These are phyloP conservation scores for Suillia variegata DNA, from an alignment of 2,888 invertebrate genomes.

Conservation along the genomic window DNA sequence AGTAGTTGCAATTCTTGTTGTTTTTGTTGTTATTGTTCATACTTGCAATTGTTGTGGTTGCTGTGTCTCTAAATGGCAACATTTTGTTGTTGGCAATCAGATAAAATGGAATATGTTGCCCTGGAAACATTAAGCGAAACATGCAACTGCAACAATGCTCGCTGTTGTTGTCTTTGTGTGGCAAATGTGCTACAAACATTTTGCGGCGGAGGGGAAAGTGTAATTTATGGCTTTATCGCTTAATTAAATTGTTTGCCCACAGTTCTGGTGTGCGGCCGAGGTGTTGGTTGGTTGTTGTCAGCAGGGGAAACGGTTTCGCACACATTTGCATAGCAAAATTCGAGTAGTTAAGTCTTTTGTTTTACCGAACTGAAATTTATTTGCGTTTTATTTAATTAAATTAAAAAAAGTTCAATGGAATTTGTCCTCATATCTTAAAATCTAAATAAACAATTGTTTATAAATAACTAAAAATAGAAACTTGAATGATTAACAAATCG, in stretches of 20 bases:
- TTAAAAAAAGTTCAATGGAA: no score
- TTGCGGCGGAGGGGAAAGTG: background rate
- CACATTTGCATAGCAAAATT: no score
- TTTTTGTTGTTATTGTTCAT: constrained; percentile 11
- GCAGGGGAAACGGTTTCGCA: no score
- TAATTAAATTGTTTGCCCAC: constrained; percentile 1
- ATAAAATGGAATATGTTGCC: background rate
- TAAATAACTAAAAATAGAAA: no score
- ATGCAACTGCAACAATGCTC: background rate
- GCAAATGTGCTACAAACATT: background rate
- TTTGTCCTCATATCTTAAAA: no score
- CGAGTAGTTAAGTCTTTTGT: no score
- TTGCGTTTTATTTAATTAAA: no score
- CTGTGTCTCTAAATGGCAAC: constrained; percentile 47
- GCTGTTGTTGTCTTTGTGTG: background rate
- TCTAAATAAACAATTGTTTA: no score
- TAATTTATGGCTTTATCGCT: background rate
- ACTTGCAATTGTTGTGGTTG: constrained; percentile 31
- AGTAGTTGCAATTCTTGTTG: background rate
- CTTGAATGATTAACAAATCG: no score
- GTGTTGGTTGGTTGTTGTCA: no score
- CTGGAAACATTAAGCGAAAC: background rate
- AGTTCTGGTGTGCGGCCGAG: background rate
- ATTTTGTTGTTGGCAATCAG: constrained; percentile 24
- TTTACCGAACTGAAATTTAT: no score